Percentiles rank a stretch among this genome's conserved stretches.
These are phyloP conservation scores for Aculops lycopersici DNA, from an alignment of 1,140 invertebrate species.

Conservation along the genomic window DNA sequence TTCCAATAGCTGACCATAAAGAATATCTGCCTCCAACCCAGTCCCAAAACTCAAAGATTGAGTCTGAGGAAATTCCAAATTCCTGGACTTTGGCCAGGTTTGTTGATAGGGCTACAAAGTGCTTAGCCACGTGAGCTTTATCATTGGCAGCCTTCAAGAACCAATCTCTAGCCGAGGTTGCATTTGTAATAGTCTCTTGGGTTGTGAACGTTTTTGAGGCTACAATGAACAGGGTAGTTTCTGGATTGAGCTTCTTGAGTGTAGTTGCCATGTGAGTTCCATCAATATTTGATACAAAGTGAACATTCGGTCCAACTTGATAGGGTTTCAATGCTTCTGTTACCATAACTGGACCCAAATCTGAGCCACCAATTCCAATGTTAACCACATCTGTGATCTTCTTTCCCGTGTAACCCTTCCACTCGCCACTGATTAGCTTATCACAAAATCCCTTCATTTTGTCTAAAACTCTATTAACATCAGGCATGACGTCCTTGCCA, in stretches of 20 bases:
- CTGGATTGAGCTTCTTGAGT: constrained; percentile 56
- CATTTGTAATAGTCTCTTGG: constrained; percentile 97
- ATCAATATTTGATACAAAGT: constrained; percentile 98
- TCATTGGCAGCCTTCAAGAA: constrained; percentile 53
- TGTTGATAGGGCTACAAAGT: constrained; percentile 92
- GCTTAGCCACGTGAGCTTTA: constrained; percentile 51
- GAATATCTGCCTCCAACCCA: constrained; percentile 97
- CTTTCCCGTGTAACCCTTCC: constrained; percentile 72
- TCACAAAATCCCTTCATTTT: constrained; percentile 69
- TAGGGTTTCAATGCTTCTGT: constrained; percentile 85
- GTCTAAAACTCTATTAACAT: constrained; percentile 54
- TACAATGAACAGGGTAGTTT: constrained; percentile 86
- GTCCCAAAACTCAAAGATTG: constrained; percentile 99
- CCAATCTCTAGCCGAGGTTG: constrained; percentile 80
- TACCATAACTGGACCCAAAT: constrained; percentile 92
- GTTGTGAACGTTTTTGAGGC: constrained; percentile 54
- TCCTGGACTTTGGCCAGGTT: constrained; percentile 66
- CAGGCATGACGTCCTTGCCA: constrained; percentile 69
- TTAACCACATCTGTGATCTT: constrained; percentile 89
- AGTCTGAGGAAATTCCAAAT: constrained; percentile 81
- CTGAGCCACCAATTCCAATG: constrained; percentile 96
- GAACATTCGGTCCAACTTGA: constrained; percentile 39
- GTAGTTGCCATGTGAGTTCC: constrained; percentile 87
- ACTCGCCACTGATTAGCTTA: constrained; percentile 29
- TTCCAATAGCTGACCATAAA: constrained; percentile 87